These are phyloP conservation scores for Pangasius larnaudii DNA, from an alignment of 2,797 vertebrate genomes.

Conservation along the genomic window DNA sequence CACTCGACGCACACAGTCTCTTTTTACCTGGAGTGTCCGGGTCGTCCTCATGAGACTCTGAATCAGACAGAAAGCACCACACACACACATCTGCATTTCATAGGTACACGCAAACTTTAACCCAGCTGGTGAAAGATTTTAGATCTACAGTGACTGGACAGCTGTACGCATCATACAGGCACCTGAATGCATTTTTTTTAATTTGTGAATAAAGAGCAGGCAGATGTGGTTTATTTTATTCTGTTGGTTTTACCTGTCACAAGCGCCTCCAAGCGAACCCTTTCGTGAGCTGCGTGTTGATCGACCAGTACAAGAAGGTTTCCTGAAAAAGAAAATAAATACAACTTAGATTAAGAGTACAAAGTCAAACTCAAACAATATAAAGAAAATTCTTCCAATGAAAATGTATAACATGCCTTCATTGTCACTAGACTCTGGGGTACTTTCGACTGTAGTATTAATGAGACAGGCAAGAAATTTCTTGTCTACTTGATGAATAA, in stretches of 20 bases:
- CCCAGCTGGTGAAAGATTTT: background rate
- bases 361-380: background rate
- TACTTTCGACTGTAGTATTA: slow-evolving; percentile 75
- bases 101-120: background rate
- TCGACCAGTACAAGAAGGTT: slow-evolving; percentile 96
- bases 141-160: background rate
- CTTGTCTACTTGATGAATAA: slow-evolving; percentile 96
- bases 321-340: slow-evolving; percentile 59
- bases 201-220: background rate
- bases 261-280: slow-evolving; percentile 91
- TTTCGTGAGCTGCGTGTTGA: slow-evolving; percentile 96
- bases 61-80: slow-evolving; percentile 38
- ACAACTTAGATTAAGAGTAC: background rate
- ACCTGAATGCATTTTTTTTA: background rate
- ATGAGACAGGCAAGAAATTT: slow-evolving; percentile 87
- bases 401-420: slow-evolving; percentile 24
- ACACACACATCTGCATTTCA: background rate
- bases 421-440: slow-evolving; percentile 48
- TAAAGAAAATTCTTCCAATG: no score
- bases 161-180: background rate
- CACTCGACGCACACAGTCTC: slow-evolving; percentile 84
- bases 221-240: slow-evolving; percentile 30
- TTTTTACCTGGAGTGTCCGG: slow-evolving; percentile 77
- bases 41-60: slow-evolving; percentile 90
- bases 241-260: slow-evolving; percentile 79